Evolutionary conservation across 2,888 invertebrate genomes (phyloP), one percentile per base, ranked within the genome.

Genomic region (Drosophila testacea): DNA sequence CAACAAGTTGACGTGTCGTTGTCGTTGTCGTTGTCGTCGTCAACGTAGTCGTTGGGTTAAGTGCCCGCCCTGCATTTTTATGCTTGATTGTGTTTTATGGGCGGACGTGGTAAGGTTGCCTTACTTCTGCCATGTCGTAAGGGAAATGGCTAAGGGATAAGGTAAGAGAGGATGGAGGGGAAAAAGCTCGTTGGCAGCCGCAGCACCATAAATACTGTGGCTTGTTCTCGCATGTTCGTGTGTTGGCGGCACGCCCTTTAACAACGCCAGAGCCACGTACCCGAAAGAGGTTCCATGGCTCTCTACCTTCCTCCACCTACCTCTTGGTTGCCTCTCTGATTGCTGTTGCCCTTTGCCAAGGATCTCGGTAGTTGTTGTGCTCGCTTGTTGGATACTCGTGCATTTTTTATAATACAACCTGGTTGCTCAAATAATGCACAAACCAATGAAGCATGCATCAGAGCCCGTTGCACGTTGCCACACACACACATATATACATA

Each of bases 351-450:
- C 75, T 69, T 57, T 65, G 62, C 63, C 46, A 50, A 41, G 73
- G 30, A 66, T 36, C 51, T 51, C 54, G 66, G 70, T 32, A 32
- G 59, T 9, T 32, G 32, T 22, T 22, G 22, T 22, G 22, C 22
- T 22, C 32, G 32, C 42, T 75, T 79, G 81, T 86, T 73, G 86
- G 78, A 74, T 79, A 71, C 74, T 88, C 69, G 73, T 90, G 84
- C 81, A 90, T 90, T 90, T 90, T 90, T 90, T 81, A 91, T 91
- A 87, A 70, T 74, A 73, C 81, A 89, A 86, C 82, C 89, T 83
- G 86, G 86, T 83, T 88, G 84, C 82, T 90, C 89, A 90, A 90
- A 90, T 90, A 91, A 87, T 82, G 87, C 85, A 88, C 73, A 79
- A 88, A 88, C 81, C 90, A 91, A 90, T 91, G 90, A 88, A 89